These are phyloP conservation scores for Camelus dromedarius DNA, from an alignment of 2,113 vertebrate genomes.

Conservation along the genomic window DNA sequence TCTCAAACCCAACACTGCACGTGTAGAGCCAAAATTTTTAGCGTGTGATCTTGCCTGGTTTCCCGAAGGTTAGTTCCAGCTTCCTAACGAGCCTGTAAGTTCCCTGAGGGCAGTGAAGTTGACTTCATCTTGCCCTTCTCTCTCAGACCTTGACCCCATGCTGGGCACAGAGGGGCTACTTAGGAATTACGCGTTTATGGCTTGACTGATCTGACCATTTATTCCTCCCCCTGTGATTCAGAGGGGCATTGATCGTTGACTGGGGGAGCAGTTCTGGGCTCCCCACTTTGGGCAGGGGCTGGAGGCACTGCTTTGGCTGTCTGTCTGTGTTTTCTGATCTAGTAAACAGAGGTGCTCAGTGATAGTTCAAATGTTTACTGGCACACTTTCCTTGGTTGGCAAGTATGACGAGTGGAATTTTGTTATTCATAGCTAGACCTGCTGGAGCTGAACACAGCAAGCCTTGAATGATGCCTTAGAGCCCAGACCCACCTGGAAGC, in stretches of 20 bases:
- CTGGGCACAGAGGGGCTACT: not conserved
- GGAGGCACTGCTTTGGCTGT: not conserved
- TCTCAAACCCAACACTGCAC: not conserved
- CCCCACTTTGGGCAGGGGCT: not conserved
- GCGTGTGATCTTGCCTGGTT: accelerated
- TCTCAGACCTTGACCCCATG: not conserved
- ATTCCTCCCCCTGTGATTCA: not conserved
- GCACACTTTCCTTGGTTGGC: not conserved
- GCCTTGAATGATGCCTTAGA: not conserved
- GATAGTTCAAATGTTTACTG: not conserved
- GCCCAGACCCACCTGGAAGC: not conserved
- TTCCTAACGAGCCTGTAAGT: not conserved
- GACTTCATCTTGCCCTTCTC: not conserved
- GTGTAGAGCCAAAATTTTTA: too few species aligned
- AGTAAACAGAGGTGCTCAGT: not conserved
- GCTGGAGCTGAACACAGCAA: not conserved
- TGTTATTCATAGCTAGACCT: not conserved
- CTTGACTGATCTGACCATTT: not conserved
- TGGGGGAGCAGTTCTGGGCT: not conserved
- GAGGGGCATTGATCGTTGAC: not conserved
- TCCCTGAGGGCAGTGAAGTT: not conserved
- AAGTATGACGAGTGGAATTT: not conserved
- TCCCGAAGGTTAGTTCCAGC: not conserved
- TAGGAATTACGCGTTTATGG: not conserved
- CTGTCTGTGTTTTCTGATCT: not conserved